phyloP scores from a whole-genome alignment of 1,140 invertebrate species.

The Pseudobourletiella spinata region DNA sequence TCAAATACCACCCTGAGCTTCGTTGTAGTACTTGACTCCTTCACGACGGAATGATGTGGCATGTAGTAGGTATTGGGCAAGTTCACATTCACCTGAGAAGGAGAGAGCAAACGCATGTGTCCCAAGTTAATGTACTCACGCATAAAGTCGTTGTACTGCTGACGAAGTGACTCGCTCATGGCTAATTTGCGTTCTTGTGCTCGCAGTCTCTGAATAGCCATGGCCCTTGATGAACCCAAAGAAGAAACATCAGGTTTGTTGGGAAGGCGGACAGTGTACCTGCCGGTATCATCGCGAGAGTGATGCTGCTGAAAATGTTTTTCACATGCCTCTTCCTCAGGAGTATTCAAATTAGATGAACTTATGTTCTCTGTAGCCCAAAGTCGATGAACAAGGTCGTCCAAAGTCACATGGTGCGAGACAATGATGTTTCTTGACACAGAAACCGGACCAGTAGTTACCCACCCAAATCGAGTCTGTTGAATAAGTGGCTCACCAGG shows the following conservation, averaged over 20 bases:
- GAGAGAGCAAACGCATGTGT: background rate
- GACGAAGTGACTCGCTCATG: background rate
- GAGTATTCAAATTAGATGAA: background rate
- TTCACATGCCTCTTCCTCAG: background rate
- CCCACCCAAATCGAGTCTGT: background rate
- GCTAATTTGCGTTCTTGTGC: background rate
- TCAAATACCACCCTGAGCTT: slow-evolving; percentile 40
- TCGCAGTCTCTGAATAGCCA: background rate
- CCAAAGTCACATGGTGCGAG: background rate
- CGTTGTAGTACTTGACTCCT: slow-evolving; percentile 29
- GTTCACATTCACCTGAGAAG: background rate
- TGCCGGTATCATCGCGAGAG: background rate
- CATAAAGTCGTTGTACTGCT: background rate
- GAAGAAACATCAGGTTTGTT: background rate
- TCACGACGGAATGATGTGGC: slow-evolving; percentile 38
- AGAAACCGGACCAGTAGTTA: background rate
- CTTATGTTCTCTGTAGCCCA: background rate
- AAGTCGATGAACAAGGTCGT: background rate
- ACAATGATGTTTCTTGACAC: background rate
- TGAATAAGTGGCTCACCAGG: background rate
- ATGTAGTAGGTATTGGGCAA: slow-evolving; percentile 20
- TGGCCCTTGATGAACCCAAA: background rate
- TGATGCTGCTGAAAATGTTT: background rate
- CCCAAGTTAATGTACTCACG: background rate
- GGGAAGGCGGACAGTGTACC: background rate